Percentiles rank a stretch among this genome's conserved stretches.
Conservation (phyloP, 1,140 invertebrate genomes). For the Parapsyche elsis region DNA sequence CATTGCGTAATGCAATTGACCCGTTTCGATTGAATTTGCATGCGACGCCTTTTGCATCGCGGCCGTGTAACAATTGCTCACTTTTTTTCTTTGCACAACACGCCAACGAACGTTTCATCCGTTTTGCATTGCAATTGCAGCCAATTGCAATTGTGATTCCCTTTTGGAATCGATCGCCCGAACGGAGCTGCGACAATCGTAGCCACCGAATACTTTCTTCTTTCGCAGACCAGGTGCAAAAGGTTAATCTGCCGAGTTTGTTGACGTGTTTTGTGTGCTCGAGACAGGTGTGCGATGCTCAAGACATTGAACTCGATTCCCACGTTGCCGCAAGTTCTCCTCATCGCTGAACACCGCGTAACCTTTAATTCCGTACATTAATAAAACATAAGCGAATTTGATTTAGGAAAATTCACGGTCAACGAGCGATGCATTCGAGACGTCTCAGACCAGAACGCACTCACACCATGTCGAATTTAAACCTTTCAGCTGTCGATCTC, state of each 20-base stretch:
- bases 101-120: not conserved
- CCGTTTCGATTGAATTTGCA: conserved; percentile 18
- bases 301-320: conserved; percentile 33
- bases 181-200: too few relatives aligned
- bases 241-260: conserved; percentile 3
- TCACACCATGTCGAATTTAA: not conserved
- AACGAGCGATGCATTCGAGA: not conserved
- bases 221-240: not conserved
- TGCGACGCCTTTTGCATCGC: conserved; percentile 3
- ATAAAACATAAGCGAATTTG: conserved; percentile 8
- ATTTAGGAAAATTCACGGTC: conserved; percentile 25
- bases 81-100: conserved; percentile 5
- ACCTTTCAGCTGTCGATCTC: not conserved
- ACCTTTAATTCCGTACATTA: conserved; percentile 18
- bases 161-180: too few relatives aligned
- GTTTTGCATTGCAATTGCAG: conserved; percentile 1
- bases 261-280: not conserved
- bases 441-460: not conserved
- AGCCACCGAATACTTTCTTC: too few relatives aligned
- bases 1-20: not conserved
- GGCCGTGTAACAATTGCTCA: conserved; percentile 2
- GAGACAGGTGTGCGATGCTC: not conserved
- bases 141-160: too few relatives aligned
- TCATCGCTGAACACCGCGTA: not conserved
- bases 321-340: conserved; percentile 10